Conservation (phyloP, 2,888 invertebrate species). For the Spatulosminthurus flaviceps region DNA sequence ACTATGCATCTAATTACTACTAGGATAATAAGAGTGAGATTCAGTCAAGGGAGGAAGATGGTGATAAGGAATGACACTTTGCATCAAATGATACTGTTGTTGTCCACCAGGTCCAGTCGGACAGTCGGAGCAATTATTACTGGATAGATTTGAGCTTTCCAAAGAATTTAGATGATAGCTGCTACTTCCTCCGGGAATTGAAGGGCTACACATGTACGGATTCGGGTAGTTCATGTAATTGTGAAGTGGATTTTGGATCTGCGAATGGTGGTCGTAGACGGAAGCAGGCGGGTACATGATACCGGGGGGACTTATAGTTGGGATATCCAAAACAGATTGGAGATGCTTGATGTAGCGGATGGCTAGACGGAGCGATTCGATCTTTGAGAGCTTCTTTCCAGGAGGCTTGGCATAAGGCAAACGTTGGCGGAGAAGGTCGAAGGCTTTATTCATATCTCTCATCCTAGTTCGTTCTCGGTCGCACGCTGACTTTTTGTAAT, state of each 20-base stretch:
- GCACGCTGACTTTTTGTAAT: slow-evolving; percentile 83
- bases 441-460: slow-evolving; percentile 87
- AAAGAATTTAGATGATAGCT: not conserved
- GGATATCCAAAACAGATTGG: slow-evolving; percentile 66
- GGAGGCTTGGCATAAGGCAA: slow-evolving; percentile 81
- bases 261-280: slow-evolving; percentile 1
- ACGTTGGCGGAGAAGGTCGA: slow-evolving; percentile 78
- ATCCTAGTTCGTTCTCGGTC: slow-evolving; percentile 84
- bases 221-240: not conserved
- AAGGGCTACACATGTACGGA: not conserved
- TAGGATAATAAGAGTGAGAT: not conserved
- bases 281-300: not conserved
- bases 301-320: not conserved
- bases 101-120: not conserved
- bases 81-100: not conserved
- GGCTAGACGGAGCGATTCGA: slow-evolving; percentile 81
- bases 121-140: not conserved
- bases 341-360: slow-evolving; percentile 80
- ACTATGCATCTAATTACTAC: not conserved
- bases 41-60: slow-evolving; percentile 8
- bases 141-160: not conserved
- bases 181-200: not conserved
- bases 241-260: not conserved
- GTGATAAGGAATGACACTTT: slow-evolving; percentile 1
- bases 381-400: slow-evolving; percentile 86